Base-by-base conservation (phyloP, 1,140 invertebrate species). In the Trachymyrmex septentrionalis region DNA sequence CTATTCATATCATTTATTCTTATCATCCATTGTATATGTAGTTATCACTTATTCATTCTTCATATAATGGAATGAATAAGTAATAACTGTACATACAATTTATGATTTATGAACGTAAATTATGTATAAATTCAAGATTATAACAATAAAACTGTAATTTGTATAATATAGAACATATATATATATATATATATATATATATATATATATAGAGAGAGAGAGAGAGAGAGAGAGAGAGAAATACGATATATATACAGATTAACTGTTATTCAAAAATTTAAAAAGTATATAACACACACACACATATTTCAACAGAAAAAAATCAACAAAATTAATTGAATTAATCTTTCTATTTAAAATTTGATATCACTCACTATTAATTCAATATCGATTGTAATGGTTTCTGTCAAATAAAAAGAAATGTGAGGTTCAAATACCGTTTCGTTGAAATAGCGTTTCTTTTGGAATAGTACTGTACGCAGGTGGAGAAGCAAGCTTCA, bases 371-470 rank as follows among this genome's bases (percentile, higher is more conserved):
- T 38, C 10, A 9, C 24, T 30, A 21, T 75, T 24, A 77, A 64
- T 27, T 44, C n/a, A 77, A 77, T n/a, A 63, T 24, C 21, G n/a
- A 44, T 24, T 34, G 14, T 24, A 12, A 27, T 38, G 30, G 21
- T 48, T 66, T 61, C 5, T 16, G 14, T n/a, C 66, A 71, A 66
- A 57, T 30, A 24, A 85, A 63, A 21, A 48, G n/a, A 34, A 53
- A 75, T 14, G 75, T 7, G 72, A 77, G 44, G 44, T 55, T 81
- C 48, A 72, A 67, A 34, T 76, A 50, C 19, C 71, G 12, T 14
- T 50, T 64, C 7, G 14, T 85, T 66, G 61, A 71, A 44, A 34
- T 53, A 80, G 48, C 19, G 38, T 16, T 72, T 80, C 5, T 48
- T 27, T 63, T 34, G 1, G 10, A 63, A 84, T 14, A 1, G 38